Evolutionary conservation across 1,140 invertebrate genomes (phyloP).

Genomic region (Vanessa atalanta): DNA sequence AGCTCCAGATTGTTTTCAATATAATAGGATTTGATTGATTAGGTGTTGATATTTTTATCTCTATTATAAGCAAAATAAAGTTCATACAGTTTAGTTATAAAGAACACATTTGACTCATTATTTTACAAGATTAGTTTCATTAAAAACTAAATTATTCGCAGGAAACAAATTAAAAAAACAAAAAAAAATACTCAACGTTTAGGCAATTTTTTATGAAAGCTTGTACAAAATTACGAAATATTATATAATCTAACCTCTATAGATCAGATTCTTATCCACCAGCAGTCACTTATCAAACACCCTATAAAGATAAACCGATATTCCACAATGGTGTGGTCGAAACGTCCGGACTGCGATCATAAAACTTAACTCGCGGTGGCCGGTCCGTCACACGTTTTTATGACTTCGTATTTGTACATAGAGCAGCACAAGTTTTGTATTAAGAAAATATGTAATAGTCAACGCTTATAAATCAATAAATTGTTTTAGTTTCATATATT

Average conservation of each 20-base stretch:
- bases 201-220: neutral
- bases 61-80: too few relatives aligned
- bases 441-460: neutral
- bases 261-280: constrained; percentile 19
- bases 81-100: too few relatives aligned
- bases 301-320: constrained; percentile 42
- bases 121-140: too few relatives aligned
- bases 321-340: constrained; percentile 44
- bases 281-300: constrained; percentile 39
- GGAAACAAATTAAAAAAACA: too few relatives aligned
- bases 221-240: neutral
- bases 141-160: too few relatives aligned
- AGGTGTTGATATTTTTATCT: too few relatives aligned
- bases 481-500: too few relatives aligned
- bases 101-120: too few relatives aligned
- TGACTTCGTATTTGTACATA: constrained; percentile 32
- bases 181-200: neutral
- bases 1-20: too few relatives aligned
- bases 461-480: neutral
- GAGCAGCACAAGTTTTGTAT: constrained; percentile 6
- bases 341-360: constrained; percentile 42
- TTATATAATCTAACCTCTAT: neutral
- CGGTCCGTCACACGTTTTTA: constrained; percentile 57
- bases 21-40: too few relatives aligned
- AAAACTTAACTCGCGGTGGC: constrained; percentile 48